phyloP scores from a whole-genome alignment of 2,888 invertebrate species.

The Diploptera punctata region DNA sequence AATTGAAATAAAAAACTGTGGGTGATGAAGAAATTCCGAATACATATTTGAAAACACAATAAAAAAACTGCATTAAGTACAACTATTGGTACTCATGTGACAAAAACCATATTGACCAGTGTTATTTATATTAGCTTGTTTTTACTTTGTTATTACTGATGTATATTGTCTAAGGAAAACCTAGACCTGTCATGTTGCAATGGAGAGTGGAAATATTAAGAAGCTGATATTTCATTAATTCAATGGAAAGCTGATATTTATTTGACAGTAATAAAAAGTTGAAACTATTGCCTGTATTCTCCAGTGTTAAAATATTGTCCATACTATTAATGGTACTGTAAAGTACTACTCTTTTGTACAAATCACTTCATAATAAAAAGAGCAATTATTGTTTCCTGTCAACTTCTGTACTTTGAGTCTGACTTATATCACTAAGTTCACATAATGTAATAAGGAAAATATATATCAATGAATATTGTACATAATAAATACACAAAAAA shows the following conservation, averaged over 20 bases:
- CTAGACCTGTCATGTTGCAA: neutral
- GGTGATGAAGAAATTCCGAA: too few relatives aligned
- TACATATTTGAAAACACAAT: too few relatives aligned
- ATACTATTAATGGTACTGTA: neutral
- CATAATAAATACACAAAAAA: neutral
- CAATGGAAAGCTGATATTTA: neutral
- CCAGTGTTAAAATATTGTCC: neutral
- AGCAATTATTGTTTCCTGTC: neutral
- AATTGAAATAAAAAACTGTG: too few relatives aligned
- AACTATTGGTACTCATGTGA: too few relatives aligned
- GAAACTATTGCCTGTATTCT: neutral
- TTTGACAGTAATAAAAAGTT: neutral
- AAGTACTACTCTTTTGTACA: neutral
- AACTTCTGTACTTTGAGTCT: neutral
- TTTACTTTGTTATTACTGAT: too few relatives aligned
- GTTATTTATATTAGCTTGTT: too few relatives aligned
- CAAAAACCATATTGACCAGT: too few relatives aligned
- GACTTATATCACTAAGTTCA: neutral
- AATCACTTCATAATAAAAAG: neutral
- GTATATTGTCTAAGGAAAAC: neutral
- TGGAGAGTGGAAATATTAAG: neutral
- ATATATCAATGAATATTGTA: neutral
- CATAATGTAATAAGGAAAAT: neutral
- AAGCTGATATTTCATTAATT: neutral
- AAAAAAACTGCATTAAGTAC: too few relatives aligned